phyloP scores from a whole-genome alignment of 2,888 invertebrate genomes.

The Melanchra persicariae region DNA sequence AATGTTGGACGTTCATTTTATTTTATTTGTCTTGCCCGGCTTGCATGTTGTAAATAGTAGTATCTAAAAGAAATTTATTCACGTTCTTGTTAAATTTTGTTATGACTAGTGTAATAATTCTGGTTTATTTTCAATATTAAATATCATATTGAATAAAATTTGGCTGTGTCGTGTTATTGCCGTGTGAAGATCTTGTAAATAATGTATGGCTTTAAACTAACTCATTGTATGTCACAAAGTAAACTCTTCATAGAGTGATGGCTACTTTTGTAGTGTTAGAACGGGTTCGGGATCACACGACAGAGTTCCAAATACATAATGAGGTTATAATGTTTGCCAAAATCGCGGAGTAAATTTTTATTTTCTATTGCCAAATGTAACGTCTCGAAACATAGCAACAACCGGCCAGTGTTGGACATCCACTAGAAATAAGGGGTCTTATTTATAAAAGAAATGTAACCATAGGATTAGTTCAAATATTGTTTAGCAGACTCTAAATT shows the following conservation, averaged over 20 bases:
- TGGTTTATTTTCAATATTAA: conserved; percentile 72
- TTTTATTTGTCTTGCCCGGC: conserved; percentile 87
- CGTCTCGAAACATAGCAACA: conserved; percentile 82
- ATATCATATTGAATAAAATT: conserved; percentile 69
- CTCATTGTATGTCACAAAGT: conserved; percentile 81
- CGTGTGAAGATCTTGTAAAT: conserved; percentile 77
- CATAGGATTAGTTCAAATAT: too few species aligned
- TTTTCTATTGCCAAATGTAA: conserved; percentile 81
- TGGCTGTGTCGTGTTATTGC: conserved; percentile 74
- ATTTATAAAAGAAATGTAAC: neutral
- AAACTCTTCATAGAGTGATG: conserved; percentile 70
- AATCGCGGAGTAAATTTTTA: conserved; percentile 76
- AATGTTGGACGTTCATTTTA: conserved; percentile 85
- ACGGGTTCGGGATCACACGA: conserved; percentile 70
- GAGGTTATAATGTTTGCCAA: conserved; percentile 80
- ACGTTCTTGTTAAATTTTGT: conserved; percentile 88
- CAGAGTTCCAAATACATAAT: conserved; percentile 65
- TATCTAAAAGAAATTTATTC: conserved; percentile 81
- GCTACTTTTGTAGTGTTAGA: conserved; percentile 71
- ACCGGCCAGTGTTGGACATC: conserved; percentile 89
- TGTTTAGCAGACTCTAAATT: neutral
- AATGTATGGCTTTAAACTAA: conserved; percentile 74
- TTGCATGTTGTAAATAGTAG: conserved; percentile 88
- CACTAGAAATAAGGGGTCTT: conserved; percentile 84
- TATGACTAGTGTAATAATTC: conserved; percentile 86